Conservation (phyloP, 1,140 invertebrate genomes). For the Latrodectus geometricus region DNA sequence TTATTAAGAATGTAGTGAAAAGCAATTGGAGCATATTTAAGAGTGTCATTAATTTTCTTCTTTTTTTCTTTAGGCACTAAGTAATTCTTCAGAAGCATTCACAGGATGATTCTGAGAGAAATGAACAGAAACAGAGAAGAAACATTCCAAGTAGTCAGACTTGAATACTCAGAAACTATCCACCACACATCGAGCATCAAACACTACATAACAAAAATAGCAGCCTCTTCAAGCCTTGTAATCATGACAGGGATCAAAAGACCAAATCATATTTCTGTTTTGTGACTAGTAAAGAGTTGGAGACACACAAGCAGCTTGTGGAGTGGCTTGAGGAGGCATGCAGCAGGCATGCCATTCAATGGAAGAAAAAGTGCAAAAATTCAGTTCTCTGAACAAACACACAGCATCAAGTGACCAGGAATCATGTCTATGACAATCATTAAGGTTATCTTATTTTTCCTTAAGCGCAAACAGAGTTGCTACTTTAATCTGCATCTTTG, state of each 20-base stretch:
- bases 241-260: not conserved
- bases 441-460: not conserved
- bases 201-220: slow-evolving; percentile 47
- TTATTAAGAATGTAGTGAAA: slow-evolving; percentile 39
- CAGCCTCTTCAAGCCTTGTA: slow-evolving; percentile 31
- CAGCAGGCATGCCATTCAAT: not conserved
- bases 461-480: not conserved
- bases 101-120: slow-evolving; percentile 38
- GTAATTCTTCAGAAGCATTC: slow-evolving; percentile 50
- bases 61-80: slow-evolving; percentile 50
- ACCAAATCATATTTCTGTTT: slow-evolving; percentile 6
- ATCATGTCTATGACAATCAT: not conserved
- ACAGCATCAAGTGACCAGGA: slow-evolving; percentile 53
- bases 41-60: not conserved
- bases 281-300: slow-evolving; percentile 57
- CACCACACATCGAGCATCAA: slow-evolving; percentile 26
- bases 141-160: slow-evolving; percentile 15
- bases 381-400: slow-evolving; percentile 41
- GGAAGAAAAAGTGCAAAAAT: slow-evolving; percentile 56
- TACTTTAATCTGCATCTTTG: not conserved
- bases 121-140: not conserved
- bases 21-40: slow-evolving; percentile 14
- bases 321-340: slow-evolving; percentile 15
- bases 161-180: slow-evolving; percentile 22
- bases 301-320: slow-evolving; percentile 30